Conservation (phyloP, 2,113 vertebrate genomes). For the Leucopsar rothschildi region DNA sequence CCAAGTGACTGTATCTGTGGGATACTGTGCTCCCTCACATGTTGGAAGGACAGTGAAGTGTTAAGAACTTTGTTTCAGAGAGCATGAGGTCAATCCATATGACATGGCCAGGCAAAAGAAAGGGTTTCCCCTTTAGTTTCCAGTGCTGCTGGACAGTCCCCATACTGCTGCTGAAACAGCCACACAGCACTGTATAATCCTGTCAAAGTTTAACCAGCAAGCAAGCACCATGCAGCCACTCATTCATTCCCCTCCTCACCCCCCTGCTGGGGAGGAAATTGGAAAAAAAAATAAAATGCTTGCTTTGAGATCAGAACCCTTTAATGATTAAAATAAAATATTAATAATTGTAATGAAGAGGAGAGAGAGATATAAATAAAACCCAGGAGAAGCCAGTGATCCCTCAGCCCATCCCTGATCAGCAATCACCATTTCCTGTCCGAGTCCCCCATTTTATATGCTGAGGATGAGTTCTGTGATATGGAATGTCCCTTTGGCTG, state of each 20-base stretch:
- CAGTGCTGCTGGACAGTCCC: background rate
- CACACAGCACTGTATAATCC: background rate
- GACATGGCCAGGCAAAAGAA: background rate
- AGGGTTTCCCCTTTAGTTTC: background rate
- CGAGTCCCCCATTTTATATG: background rate
- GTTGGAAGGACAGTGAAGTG: background rate
- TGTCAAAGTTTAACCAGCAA: no score
- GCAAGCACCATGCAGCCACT: background rate
- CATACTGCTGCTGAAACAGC: background rate
- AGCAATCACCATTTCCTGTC: background rate
- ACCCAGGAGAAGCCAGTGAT: background rate
- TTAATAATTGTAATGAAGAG: background rate
- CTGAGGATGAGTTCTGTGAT: background rate
- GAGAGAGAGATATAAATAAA: background rate
- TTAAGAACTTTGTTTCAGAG: background rate
- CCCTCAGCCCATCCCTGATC: background rate
- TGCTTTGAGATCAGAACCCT: background rate
- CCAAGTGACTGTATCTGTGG: background rate
- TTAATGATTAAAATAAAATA: background rate
- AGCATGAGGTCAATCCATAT: background rate
- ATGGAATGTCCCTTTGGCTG: background rate
- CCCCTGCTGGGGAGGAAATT: rapidly evolving
- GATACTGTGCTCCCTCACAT: background rate
- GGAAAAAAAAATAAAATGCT: background rate
- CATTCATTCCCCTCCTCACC: background rate